Evolutionary conservation across 2,797 vertebrate genomes (phyloP).

Genomic region (Crocodylus rhombifer): DNA sequence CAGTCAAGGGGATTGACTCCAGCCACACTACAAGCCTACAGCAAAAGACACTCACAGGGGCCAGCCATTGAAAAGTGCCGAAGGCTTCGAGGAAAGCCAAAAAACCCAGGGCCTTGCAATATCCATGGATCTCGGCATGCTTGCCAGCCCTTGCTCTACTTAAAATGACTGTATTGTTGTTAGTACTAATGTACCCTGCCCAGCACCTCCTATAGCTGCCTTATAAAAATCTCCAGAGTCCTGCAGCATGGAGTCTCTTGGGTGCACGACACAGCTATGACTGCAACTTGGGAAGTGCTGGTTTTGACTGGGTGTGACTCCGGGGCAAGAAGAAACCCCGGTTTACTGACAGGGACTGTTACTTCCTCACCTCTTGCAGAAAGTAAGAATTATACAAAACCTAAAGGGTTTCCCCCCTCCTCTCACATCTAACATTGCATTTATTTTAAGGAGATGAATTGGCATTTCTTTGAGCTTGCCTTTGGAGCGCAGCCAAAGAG

Average conservation of each 20-base stretch:
- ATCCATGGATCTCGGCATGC: neutral
- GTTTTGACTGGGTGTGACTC: neutral
- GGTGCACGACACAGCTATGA: no score
- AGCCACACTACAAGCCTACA: neutral
- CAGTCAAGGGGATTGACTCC: neutral
- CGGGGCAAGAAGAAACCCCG: neutral
- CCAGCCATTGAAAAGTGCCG: accelerated
- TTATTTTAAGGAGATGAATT: neutral
- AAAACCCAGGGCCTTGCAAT: neutral
- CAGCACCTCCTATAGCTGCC: no score
- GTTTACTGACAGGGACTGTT: neutral
- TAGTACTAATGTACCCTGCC: no score
- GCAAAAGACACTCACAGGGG: neutral
- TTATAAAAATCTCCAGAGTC: no score
- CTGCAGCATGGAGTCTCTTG: no score
- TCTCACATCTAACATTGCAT: neutral
- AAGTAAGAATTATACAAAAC: neutral
- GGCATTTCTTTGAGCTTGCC: neutral
- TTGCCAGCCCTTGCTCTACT: neutral
- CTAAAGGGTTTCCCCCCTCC: neutral
- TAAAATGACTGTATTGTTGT: no score
- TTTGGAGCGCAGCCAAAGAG: neutral
- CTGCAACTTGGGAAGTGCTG: neutral
- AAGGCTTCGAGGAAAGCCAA: neutral
- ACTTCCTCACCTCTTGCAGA: neutral